phyloP scores from a whole-genome alignment of 2,888 invertebrate species.

The Tipula vernalis region DNA sequence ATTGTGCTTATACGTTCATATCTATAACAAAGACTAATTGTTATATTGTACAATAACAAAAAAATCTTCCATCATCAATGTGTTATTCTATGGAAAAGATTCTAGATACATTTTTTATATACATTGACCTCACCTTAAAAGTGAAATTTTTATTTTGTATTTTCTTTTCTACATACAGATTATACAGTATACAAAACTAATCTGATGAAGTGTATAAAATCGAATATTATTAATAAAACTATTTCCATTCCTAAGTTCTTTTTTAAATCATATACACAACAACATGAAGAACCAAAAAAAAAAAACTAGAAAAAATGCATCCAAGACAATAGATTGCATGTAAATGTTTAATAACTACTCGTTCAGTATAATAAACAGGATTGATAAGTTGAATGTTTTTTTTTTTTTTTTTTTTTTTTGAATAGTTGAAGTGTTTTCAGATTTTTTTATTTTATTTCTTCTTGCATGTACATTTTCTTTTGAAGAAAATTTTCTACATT shows the following conservation, averaged over 20 bases:
- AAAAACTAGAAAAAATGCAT: not conserved
- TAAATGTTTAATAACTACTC: not conserved
- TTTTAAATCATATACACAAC: not conserved
- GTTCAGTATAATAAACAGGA: not conserved
- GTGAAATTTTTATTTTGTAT: not conserved
- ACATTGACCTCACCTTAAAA: not conserved
- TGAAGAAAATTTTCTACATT: not conserved
- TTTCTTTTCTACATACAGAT: not conserved
- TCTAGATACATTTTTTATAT: not conserved
- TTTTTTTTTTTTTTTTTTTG: not conserved
- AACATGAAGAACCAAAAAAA: not conserved
- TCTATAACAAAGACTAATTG: not conserved
- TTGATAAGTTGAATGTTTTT: not conserved
- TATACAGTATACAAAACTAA: not conserved
- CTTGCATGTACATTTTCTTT: not conserved
- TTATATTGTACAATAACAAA: not conserved
- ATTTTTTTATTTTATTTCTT: not conserved
- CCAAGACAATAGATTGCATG: not conserved
- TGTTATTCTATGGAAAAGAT: not conserved
- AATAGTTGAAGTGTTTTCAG: not conserved
- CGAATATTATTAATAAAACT: not conserved
- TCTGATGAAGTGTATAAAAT: not conserved
- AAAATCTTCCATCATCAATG: not conserved
- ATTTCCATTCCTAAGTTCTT: not conserved
- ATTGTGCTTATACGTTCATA: not conserved